Percentiles rank a stretch among this genome's conserved stretches.
phyloP scores from a whole-genome alignment of 2,113 vertebrate species.

The Perca flavescens region DNA sequence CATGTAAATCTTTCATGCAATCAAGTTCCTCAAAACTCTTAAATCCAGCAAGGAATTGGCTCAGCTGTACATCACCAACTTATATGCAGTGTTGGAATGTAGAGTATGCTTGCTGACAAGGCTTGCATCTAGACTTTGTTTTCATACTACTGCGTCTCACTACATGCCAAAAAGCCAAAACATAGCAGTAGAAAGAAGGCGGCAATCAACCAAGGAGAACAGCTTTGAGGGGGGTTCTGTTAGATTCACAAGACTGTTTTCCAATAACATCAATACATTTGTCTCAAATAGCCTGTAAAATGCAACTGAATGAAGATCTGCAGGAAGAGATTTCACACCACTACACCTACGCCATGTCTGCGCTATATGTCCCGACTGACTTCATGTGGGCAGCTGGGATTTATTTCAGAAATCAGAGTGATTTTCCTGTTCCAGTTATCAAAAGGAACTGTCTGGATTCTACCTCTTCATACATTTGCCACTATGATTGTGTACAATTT shows the following conservation, averaged over 20 bases:
- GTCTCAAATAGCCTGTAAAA: slow-evolving; percentile 8
- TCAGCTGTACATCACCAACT: neutral
- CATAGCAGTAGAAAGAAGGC: slow-evolving; percentile 5
- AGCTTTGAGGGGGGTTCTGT: slow-evolving; percentile 13
- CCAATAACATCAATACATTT: neutral
- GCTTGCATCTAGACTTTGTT: slow-evolving; percentile 44
- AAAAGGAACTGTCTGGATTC: neutral
- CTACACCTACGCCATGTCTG: slow-evolving; percentile 57
- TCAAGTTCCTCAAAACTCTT: neutral
- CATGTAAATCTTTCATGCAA: neutral
- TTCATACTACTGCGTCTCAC: slow-evolving; percentile 46
- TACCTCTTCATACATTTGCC: neutral
- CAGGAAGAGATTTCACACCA: slow-evolving; percentile 14
- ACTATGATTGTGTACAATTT: neutral
- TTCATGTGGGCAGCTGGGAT: slow-evolving; percentile 49
- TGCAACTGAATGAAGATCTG: slow-evolving; percentile 32
- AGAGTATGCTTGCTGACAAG: neutral
- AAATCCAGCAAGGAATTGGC: neutral
- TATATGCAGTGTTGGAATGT: slow-evolving; percentile 17
- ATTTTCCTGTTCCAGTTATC: slow-evolving; percentile 30
- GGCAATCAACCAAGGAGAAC: neutral
- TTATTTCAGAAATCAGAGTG: slow-evolving; percentile 24
- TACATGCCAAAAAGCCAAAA: slow-evolving; percentile 46
- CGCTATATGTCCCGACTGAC: slow-evolving; percentile 28
- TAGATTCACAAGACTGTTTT: neutral